These are phyloP conservation scores for Augochlora pura DNA, from an alignment of 1,140 invertebrate genomes.

Conservation along the genomic window DNA sequence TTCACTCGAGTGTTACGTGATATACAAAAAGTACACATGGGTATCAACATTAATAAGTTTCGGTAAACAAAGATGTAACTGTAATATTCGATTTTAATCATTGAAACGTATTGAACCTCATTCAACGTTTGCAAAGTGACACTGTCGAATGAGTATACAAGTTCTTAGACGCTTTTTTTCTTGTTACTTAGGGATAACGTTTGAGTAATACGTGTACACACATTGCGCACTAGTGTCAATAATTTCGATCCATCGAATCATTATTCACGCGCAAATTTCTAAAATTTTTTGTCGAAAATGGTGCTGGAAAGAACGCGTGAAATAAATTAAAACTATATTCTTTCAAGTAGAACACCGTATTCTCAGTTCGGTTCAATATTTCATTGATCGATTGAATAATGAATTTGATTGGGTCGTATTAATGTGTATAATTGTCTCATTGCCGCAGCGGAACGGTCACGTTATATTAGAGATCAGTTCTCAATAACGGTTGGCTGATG, in stretches of 20 bases:
- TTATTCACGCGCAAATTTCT: slow-evolving; percentile 8
- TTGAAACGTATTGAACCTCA: not conserved
- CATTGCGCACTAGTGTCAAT: not conserved
- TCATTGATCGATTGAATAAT: slow-evolving; percentile 30
- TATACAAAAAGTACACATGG: slow-evolving; percentile 25
- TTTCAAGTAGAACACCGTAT: not conserved
- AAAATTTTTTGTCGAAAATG: not conserved
- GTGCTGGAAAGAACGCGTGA: not conserved
- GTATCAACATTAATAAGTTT: slow-evolving; percentile 36
- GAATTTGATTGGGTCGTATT: slow-evolving; percentile 14
- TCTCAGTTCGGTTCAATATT: not conserved
- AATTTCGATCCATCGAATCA: slow-evolving; percentile 7
- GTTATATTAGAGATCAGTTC: not conserved
- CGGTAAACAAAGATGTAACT: slow-evolving; percentile 26
- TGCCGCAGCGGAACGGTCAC: not conserved
- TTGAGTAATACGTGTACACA: not conserved
- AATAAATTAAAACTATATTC: not conserved
- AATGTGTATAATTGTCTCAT: slow-evolving; percentile 21
- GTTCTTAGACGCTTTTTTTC: not conserved
- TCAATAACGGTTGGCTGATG: not conserved
- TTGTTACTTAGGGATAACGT: not conserved
- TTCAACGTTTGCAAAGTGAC: not conserved
- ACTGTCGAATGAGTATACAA: not conserved
- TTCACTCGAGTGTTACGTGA: not conserved
- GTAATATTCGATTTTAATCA: not conserved